Conservation (phyloP, 2,888 invertebrate genomes). For the Carterocephalus palaemon region DNA sequence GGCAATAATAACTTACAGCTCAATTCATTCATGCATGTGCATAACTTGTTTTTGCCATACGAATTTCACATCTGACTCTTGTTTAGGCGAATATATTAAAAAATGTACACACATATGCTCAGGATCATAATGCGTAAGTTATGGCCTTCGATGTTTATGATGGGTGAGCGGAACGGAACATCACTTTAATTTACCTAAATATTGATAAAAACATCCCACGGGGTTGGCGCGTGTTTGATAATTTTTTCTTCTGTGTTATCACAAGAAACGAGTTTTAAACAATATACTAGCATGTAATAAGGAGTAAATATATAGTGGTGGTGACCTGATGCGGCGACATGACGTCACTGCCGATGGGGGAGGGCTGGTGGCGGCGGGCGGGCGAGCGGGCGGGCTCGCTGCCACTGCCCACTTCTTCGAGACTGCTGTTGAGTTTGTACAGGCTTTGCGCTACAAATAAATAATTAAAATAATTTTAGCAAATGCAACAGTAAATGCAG, state of each 20-base stretch:
- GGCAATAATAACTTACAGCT: too few relatives aligned
- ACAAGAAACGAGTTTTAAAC: constrained; percentile 11
- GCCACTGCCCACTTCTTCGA: constrained; percentile 53
- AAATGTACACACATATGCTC: too few relatives aligned
- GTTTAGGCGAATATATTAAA: too few relatives aligned
- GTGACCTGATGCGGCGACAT: constrained; percentile 73
- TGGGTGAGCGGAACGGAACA: too few relatives aligned
- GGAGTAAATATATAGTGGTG: constrained; percentile 11
- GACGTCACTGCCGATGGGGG: constrained; percentile 66
- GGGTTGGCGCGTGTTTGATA: constrained; percentile 23
- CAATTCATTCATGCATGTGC: too few relatives aligned
- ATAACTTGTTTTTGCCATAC: too few relatives aligned
- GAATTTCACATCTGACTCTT: too few relatives aligned
- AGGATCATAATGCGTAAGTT: too few relatives aligned
- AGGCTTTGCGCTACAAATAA: constrained; percentile 67
- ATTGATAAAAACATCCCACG: too few relatives aligned
- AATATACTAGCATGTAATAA: constrained; percentile 3
- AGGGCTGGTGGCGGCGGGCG: constrained; percentile 57
- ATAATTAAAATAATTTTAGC: background rate
- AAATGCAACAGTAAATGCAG: too few relatives aligned
- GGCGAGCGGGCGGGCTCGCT: constrained; percentile 68
- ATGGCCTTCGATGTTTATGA: too few relatives aligned
- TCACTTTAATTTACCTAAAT: too few relatives aligned
- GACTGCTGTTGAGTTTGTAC: constrained; percentile 69
- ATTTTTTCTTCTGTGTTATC: constrained; percentile 20